phyloP scores from a whole-genome alignment of 2,888 invertebrate species.

The Lapara coniferarum region DNA sequence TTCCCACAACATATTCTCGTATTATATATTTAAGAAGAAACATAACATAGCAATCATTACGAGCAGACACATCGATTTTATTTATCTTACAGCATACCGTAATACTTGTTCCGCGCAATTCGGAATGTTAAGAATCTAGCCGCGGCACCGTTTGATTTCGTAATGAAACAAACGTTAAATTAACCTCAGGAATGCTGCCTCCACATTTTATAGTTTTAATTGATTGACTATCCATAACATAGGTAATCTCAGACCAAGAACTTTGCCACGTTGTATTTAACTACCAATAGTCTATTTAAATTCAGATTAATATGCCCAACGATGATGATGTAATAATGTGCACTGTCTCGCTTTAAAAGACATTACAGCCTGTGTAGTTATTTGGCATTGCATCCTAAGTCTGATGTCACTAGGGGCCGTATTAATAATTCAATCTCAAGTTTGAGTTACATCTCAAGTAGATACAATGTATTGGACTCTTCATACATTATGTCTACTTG shows the following conservation, averaged over 20 bases:
- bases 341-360: no score
- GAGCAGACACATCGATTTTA: neutral
- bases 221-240: neutral
- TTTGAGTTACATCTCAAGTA: no score
- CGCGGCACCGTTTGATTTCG: neutral
- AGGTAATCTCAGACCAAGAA: neutral
- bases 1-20: no score
- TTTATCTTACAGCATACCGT: neutral
- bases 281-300: neutral
- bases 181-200: constrained; percentile 10
- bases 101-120: constrained; percentile 12
- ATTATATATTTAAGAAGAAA: no score
- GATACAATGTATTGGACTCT: no score
- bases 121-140: constrained; percentile 13
- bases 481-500: no score
- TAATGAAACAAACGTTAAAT: constrained; percentile 21
- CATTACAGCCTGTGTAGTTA: no score
- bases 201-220: neutral
- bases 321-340: neutral
- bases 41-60: neutral
- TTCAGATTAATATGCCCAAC: neutral
- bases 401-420: no score
- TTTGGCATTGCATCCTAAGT: no score
- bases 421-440: no score
- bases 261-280: no score